Base-by-base conservation (phyloP, 2,888 invertebrate species). In the Epistrophella euchroma region DNA sequence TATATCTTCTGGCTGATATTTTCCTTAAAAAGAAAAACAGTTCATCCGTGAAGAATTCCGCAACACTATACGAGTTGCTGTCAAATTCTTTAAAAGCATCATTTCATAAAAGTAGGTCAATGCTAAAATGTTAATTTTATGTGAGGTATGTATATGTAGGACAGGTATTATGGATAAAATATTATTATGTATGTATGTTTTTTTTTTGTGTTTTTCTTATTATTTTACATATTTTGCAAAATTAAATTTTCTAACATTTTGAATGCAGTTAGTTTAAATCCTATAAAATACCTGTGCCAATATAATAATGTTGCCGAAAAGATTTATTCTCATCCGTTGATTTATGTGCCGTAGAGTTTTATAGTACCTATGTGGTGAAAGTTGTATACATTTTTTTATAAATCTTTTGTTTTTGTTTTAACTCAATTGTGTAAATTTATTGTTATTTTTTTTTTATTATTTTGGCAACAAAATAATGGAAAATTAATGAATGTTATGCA, bases 41-140 rank as follows among this genome's bases (percentile, higher is more conserved):
- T 79, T 80, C 64, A 80, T 43, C 80, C 80, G 66, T 84, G 74
- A 72, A 80, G 66, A 72, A 77, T 71, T 58, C 19, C 40, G 35
- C 56, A 52, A 68, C 47, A 45, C 28, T 22, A 15, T 25, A 22
- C 32, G 5, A 52, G 4, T 35, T 3, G n/a, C 35, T 52, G 68
- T 52, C 52, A 56, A 58, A 80, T 84, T 84, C 71, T 58, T 84
- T 75, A 35, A 74, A 71, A 71, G 40, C 79, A 84, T 75, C 83
- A 64, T 32, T 66, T 15, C 10, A 6, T n/a, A 70, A 74, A 84
- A 75, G 50, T 80, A 52, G 80, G 84, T 80, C 84, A 80, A 84
- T 84, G 80, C 40, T 50, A 80, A 80, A 47, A 58, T n/a, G 28
- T 40, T 2, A 45, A 45, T n/a, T 43, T 5, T n/a, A n/a, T 43